Base-by-base conservation (phyloP, 2,888 invertebrate genomes). In the Dicyrtoma fusca region DNA sequence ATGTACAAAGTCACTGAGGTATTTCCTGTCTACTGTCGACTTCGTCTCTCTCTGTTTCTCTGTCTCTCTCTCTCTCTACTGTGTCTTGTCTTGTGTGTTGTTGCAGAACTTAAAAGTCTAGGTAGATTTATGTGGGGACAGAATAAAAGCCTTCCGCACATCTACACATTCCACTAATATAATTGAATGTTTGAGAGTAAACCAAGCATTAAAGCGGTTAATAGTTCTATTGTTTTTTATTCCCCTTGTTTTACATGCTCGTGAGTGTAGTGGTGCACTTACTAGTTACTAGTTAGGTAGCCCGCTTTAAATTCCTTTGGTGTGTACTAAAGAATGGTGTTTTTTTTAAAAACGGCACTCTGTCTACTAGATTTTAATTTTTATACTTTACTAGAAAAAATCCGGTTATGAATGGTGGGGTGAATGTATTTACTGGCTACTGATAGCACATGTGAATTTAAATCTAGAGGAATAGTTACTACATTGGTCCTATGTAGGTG, bases 171-270 rank as follows among this genome's bases (percentile, higher is more conserved):
- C 53, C 53, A 10, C 19, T 61, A 42, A 55, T 55, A 53, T 66
- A 66, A 66, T 66, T 66, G 66, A 55, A 66, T 66, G 55, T 34
- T 65, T 53, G 55, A 55, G 34, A 55, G 53, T 61, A 66, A 66
- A 66, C 51, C 42, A 66, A 66, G 66, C 66, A 55, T 66, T 44
- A 53, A 55, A 34, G 66, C 55, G 55, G 66, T 55, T 66, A 66
- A 66, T 66, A 55, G 66, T 55, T 66, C 66, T 23, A 42, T 55
- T 55, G 55, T 66, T 66, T 66, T 63, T 66, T 66, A 42, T 26
- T 19, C 11, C 45, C 4, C 19, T 19, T 17, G 49, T 14, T 13
- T 14, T 21, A 17, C 19, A 21, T 53, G 17, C 53, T 17, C 53
- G 8, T 53, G 21, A 17, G 11, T 8, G 21, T 17, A 19, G 19